These are phyloP conservation scores for Piaya cayana DNA, from an alignment of 2,113 vertebrate species.

Conservation along the genomic window DNA sequence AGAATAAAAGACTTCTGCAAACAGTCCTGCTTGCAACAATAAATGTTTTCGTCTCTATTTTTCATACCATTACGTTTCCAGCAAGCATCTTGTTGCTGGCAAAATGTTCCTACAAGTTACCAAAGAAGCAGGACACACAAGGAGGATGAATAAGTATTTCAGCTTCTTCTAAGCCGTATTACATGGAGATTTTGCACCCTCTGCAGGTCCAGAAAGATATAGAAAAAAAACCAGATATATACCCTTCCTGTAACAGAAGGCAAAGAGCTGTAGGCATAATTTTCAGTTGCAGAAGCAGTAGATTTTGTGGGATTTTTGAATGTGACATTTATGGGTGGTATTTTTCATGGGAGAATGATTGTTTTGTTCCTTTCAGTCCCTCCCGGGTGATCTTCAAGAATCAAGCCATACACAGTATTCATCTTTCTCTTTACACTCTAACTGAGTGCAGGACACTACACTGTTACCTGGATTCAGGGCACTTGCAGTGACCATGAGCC, in stretches of 20 bases:
- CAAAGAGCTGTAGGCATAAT: background rate
- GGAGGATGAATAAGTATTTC: background rate
- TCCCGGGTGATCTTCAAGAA: background rate
- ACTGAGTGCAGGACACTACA: background rate
- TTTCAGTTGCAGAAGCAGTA: background rate
- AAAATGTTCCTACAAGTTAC: background rate
- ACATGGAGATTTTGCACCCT: conserved; percentile 24
- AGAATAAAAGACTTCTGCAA: background rate
- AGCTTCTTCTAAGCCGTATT: background rate
- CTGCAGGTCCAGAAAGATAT: background rate
- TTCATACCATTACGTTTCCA: background rate
- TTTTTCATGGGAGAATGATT: background rate
- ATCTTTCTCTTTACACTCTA: background rate
- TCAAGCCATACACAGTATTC: background rate
- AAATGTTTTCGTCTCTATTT: background rate
- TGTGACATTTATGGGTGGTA: background rate
- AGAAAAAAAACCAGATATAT: background rate
- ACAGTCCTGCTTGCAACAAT: background rate
- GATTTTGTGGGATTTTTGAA: background rate
- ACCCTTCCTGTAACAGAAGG: background rate
- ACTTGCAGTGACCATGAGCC: background rate
- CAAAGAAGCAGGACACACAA: background rate
- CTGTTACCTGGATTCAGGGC: background rate
- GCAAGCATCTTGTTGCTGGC: background rate
- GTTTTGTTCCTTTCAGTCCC: background rate